Evolutionary conservation across 2,797 vertebrate species (phyloP).

Genomic region (Acanthurus tractus): DNA sequence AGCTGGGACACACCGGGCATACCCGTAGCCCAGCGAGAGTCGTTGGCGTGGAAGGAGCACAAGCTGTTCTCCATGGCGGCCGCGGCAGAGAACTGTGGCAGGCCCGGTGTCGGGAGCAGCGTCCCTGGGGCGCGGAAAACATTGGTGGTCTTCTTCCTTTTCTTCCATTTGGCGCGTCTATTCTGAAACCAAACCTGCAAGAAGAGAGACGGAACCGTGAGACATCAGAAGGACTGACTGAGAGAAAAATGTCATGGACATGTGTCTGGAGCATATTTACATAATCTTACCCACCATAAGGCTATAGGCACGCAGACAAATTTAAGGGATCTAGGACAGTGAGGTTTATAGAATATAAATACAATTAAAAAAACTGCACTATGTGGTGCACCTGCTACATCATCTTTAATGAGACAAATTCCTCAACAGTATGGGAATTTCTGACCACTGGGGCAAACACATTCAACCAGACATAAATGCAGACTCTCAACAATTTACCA

Average conservation of each 20-base stretch:
- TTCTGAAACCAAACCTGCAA: constrained; percentile 99
- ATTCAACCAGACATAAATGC: not conserved
- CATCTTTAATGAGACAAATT: not conserved
- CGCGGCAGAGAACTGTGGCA: constrained; percentile 94
- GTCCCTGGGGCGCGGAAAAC: constrained; percentile 96
- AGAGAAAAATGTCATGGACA: not conserved
- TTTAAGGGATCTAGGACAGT: not conserved
- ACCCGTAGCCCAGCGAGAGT: constrained; percentile 96
- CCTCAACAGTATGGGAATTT: not conserved
- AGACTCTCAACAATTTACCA: not conserved
- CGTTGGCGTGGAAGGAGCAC: constrained; percentile 98
- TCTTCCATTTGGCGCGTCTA: constrained; percentile 98
- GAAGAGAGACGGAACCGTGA: constrained; percentile 27
- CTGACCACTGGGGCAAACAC: not conserved
- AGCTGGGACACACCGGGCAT: constrained; percentile 96
- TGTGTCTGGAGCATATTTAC: no score
- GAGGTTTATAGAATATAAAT: not conserved
- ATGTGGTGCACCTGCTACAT: not conserved
- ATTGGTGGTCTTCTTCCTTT: constrained; percentile 99
- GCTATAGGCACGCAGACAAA: no score
- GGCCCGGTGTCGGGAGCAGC: constrained; percentile 93
- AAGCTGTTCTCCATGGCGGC: constrained; percentile 97
- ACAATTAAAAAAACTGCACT: not conserved
- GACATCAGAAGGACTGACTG: not conserved
- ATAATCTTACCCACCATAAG: no score